These are phyloP conservation scores for Grallaria varia DNA, from an alignment of 2,113 vertebrate species.

Conservation along the genomic window DNA sequence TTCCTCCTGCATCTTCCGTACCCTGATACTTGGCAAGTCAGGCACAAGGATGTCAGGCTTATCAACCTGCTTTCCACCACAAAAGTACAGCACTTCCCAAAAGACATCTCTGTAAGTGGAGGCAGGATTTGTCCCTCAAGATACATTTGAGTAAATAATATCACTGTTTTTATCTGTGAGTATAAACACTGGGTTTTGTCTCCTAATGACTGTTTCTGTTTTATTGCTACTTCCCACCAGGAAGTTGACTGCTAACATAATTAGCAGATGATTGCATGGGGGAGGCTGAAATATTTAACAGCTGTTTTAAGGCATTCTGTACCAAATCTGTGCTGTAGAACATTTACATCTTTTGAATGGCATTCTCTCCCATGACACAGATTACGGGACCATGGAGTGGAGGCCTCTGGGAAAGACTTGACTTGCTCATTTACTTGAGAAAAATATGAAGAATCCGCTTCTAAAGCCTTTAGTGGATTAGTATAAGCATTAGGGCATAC, in stretches of 20 bases:
- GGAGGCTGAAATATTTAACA: slow-evolving; percentile 47
- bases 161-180: slow-evolving; percentile 24
- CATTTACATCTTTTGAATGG: neutral
- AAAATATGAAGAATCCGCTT: neutral
- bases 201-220: slow-evolving; percentile 63
- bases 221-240: slow-evolving; percentile 56
- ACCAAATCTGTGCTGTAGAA: neutral
- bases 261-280: slow-evolving; percentile 51
- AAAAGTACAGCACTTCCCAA: neutral
- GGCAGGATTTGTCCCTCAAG: neutral
- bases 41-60: neutral
- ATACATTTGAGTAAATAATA: slow-evolving; percentile 33
- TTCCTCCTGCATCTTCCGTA: neutral
- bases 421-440: neutral
- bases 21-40: neutral
- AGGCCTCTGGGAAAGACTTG: neutral
- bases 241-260: slow-evolving; percentile 63
- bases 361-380: neutral
- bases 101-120: neutral
- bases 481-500: neutral
- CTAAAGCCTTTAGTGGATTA: neutral
- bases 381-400: neutral
- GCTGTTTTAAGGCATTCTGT: slow-evolving; percentile 38
- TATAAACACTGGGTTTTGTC: slow-evolving; percentile 35
- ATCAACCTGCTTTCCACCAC: neutral